phyloP scores from a whole-genome alignment of 1,140 invertebrate genomes.

The Penaeus japonicus region DNA sequence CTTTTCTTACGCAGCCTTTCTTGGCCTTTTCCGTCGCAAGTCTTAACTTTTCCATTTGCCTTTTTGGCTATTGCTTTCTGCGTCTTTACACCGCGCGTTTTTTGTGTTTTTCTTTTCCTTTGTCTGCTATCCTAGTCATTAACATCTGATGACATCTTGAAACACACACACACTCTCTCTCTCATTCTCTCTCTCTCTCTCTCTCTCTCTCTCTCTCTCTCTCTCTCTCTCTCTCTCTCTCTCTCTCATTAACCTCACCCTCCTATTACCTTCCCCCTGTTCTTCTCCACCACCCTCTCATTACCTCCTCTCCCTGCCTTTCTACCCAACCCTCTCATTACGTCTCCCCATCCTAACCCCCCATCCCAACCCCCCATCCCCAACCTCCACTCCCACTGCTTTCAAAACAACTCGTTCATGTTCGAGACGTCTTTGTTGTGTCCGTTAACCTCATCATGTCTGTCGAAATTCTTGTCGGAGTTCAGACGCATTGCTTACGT shows the following conservation, averaged over 20 bases:
- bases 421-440: no score
- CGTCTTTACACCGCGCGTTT: no score
- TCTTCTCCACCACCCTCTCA: neutral
- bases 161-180: neutral
- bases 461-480: no score
- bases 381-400: neutral
- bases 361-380: neutral
- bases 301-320: neutral
- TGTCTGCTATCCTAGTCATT: no score
- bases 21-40: no score
- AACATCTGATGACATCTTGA: no score
- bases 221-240: slow-evolving; percentile 23
- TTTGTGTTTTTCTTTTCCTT: no score
- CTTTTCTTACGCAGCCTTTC: no score
- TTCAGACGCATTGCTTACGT: no score
- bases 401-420: neutral
- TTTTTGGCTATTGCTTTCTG: no score
- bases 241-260: neutral
- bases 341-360: neutral
- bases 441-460: no score
- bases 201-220: slow-evolving; percentile 23
- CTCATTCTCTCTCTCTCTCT: neutral
- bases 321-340: neutral
- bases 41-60: no score
- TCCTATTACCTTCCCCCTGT: neutral